These are phyloP conservation scores for Copidosoma aretas DNA, from an alignment of 2,888 invertebrate species.

Conservation along the genomic window DNA sequence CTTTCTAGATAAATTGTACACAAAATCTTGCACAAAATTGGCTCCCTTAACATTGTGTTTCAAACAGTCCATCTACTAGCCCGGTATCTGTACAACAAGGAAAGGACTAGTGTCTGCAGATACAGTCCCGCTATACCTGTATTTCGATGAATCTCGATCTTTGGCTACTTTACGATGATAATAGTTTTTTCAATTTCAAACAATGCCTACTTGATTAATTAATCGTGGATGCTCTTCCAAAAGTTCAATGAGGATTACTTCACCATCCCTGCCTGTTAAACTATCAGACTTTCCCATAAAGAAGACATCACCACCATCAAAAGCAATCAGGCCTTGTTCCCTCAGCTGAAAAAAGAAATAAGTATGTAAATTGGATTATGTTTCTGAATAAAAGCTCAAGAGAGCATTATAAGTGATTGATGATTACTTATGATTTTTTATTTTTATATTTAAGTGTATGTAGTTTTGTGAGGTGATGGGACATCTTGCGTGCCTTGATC, in stretches of 20 bases:
- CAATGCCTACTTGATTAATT: slow-evolving; percentile 97
- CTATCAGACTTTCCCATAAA: slow-evolving; percentile 98
- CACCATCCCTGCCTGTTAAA: slow-evolving; percentile 91
- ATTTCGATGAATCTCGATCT: slow-evolving; percentile 82
- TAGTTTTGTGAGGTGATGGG: no score
- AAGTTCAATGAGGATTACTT: slow-evolving; percentile 89
- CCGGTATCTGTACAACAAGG: slow-evolving; percentile 91
- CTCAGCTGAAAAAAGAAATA: slow-evolving; percentile 70
- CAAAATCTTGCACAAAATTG: no score
- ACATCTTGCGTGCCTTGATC: no score
- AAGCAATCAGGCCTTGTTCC: slow-evolving; percentile 90
- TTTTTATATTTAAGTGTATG: no score
- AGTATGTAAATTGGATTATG: no score
- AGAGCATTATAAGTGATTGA: no score
- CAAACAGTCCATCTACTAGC: slow-evolving; percentile 94
- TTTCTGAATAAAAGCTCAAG: no score
- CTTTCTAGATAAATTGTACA: no score
- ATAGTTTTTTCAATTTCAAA: slow-evolving; percentile 96
- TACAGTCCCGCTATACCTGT: slow-evolving; percentile 90
- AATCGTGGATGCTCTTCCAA: slow-evolving; percentile 98
- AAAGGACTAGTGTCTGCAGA: slow-evolving; percentile 98
- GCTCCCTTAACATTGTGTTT: slow-evolving; percentile 96
- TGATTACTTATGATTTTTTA: no score
- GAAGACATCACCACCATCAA: slow-evolving; percentile 98
- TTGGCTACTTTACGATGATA: slow-evolving; percentile 96